Percentiles rank a stretch among this genome's conserved stretches.
These are phyloP conservation scores for Anas platyrhynchos DNA, from an alignment of 2,113 vertebrate species.

Conservation along the genomic window DNA sequence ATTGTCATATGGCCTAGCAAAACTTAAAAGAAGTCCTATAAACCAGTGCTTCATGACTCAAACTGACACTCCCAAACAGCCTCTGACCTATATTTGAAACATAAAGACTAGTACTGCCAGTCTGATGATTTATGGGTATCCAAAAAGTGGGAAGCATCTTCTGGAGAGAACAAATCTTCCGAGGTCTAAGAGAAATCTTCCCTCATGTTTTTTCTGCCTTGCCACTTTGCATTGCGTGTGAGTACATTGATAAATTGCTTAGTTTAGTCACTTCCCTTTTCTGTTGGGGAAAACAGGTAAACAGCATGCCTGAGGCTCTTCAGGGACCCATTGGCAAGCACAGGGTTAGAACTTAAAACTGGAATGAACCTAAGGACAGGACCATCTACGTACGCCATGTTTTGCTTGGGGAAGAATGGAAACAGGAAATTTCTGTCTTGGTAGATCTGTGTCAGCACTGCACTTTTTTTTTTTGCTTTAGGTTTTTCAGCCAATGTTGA, in stretches of 20 bases:
- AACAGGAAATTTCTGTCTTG: neutral
- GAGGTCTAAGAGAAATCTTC: neutral
- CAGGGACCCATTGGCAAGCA: neutral
- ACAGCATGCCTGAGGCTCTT: neutral
- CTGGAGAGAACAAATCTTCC: neutral
- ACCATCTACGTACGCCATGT: neutral
- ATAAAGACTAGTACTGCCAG: conserved; percentile 55
- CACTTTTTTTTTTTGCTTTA: conserved; percentile 52
- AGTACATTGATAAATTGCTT: neutral
- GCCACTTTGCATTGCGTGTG: neutral
- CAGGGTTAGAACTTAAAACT: neutral
- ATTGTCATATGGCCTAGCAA: neutral
- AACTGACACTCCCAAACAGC: conserved; percentile 51
- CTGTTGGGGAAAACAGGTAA: neutral
- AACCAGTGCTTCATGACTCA: conserved; percentile 39
- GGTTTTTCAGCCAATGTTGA: conserved; percentile 99
- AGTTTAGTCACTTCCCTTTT: neutral
- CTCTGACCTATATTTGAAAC: conserved; percentile 58
- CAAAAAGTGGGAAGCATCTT: conserved; percentile 41
- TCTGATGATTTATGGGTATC: conserved; percentile 62
- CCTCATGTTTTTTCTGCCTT: conserved; percentile 11
- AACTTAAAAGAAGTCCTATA: neutral
- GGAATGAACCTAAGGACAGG: neutral
- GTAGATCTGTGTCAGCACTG: neutral
- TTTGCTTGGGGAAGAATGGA: neutral